Evolutionary conservation across 1,140 invertebrate genomes (phyloP), one percentile per base, ranked within the genome.

Genomic region (Micrasema longulum): DNA sequence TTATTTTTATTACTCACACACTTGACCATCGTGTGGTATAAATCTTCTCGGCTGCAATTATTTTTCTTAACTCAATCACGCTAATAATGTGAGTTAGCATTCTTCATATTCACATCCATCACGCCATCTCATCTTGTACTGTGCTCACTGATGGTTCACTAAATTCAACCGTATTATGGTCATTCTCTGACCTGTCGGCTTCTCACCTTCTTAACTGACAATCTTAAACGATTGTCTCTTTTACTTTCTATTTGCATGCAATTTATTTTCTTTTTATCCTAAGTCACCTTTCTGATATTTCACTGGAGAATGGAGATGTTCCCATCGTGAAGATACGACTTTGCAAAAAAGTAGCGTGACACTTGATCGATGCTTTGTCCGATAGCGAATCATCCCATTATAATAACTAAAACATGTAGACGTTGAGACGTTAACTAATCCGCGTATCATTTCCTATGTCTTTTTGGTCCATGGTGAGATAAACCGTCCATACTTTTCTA

Each of bases 211-310:
- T 26, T n/a, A 23, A 10, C 26, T 18, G 53, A 18, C 53, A 57
- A 35, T 57, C 23, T 35, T 38, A n/a, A 14, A n/a, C 31, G 53
- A 57, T 57, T 57, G 36, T 16, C 26, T 5, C 53, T 10, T n/a
- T 38, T 18, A 57, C 53, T 57, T 57, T 57, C 53, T 31, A 57
- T 57, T 57, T 57, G 35, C 36, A n/a, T 57, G 22, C 53, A 9
- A 16, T 57, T 57, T 35, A 12, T 36, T 11, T 16, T 57, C 20
- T 57, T 16, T 9, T 35, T 16, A n/a, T 35, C 18, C 1, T 22
- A 18, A 53, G 50, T 10, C 18, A 23, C 1, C 48, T 18, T 52
- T 22, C 6, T 11, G 1, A 1, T 12, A 7, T 26, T 36, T 35
- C 53, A 7, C 1, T 57, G 23, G 1, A 36, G n/a, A 31, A 9